These are phyloP conservation scores for Heliconius hewitsoni DNA, from an alignment of 1,140 invertebrate genomes.

Conservation along the genomic window DNA sequence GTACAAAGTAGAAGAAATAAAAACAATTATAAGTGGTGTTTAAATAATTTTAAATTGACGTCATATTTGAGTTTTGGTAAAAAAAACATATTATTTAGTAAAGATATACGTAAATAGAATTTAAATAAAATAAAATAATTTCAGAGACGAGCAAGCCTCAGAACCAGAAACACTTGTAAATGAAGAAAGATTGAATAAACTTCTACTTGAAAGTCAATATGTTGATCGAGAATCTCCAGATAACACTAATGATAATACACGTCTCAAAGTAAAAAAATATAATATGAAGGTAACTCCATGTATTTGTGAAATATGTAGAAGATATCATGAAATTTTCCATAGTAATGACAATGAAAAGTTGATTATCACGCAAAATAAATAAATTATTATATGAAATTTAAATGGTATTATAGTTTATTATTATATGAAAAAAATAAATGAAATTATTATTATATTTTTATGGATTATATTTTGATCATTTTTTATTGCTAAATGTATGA, in stretches of 20 bases:
- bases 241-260: slow-evolving; percentile 1
- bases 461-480: slow-evolving; percentile 14
- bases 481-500: slow-evolving; percentile 31
- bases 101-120: no score
- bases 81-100: no score
- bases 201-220: slow-evolving; percentile 60
- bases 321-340: slow-evolving; percentile 70
- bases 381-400: neutral
- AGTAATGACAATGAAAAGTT: slow-evolving; percentile 28
- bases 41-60: no score
- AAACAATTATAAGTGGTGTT: no score
- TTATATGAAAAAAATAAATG: neutral
- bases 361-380: neutral
- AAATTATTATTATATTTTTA: slow-evolving; percentile 38
- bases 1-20: no score
- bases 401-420: neutral
- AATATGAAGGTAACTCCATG: slow-evolving; percentile 50
- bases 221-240: slow-evolving; percentile 46
- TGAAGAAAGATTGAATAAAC: slow-evolving; percentile 50
- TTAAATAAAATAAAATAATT: neutral
- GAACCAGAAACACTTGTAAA: slow-evolving; percentile 20
- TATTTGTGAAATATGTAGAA: slow-evolving; percentile 66
- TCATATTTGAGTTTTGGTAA: no score
- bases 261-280: slow-evolving; percentile 31
- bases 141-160: slow-evolving; percentile 23